These are phyloP conservation scores for Cololabis saira DNA, from an alignment of 2,113 vertebrate genomes.

Conservation along the genomic window DNA sequence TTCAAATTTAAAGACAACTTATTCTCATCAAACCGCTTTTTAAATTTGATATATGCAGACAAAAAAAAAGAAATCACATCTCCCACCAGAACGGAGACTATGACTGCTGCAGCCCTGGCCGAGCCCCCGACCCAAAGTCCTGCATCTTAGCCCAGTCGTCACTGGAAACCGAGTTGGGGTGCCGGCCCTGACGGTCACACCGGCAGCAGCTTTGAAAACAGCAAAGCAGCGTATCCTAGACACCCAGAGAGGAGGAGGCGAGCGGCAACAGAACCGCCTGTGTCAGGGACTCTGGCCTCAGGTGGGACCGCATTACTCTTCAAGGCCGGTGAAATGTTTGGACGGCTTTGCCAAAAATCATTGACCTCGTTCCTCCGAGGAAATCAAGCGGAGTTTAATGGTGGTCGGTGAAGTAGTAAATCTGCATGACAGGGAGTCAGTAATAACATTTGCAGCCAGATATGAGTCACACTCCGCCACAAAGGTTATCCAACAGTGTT, in stretches of 20 bases:
- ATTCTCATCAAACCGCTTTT: too few species aligned
- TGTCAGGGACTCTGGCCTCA: conserved; percentile 23
- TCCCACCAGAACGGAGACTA: too few species aligned
- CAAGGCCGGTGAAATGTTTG: conserved; percentile 33
- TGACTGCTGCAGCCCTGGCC: too few species aligned
- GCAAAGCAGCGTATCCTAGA: conserved; percentile 33
- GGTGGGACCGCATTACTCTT: background rate
- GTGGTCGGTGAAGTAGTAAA: conserved; percentile 47
- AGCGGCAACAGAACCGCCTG: conserved; percentile 35
- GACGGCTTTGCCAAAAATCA: conserved; percentile 35
- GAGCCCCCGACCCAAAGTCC: too few species aligned
- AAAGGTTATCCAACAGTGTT: conserved; percentile 43
- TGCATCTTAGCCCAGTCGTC: too few species aligned
- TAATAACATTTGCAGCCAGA: conserved; percentile 44
- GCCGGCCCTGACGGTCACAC: too few species aligned
- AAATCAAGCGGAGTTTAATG: conserved; percentile 57
- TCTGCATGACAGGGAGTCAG: conserved; percentile 63
- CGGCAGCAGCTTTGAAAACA: too few species aligned
- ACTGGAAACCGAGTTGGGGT: too few species aligned
- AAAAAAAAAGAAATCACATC: too few species aligned
- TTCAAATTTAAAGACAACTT: too few species aligned
- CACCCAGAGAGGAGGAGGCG: conserved; percentile 4
- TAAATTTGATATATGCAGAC: too few species aligned
- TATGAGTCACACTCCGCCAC: conserved; percentile 41
- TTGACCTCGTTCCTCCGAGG: conserved; percentile 35